Base-by-base conservation (phyloP, 2,797 vertebrate genomes). In the Anguilla megastoma region DNA sequence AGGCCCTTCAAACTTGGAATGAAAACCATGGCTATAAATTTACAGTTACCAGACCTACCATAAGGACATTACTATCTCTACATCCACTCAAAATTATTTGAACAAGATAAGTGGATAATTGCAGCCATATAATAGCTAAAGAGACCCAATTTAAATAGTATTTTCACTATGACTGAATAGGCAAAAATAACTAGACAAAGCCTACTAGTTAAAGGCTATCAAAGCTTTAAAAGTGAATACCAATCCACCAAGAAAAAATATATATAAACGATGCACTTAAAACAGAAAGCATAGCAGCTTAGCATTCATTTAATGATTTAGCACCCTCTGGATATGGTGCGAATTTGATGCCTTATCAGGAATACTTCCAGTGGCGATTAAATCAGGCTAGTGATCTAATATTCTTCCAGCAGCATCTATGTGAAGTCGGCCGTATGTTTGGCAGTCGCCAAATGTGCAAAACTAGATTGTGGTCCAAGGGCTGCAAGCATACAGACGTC, bases 381-480 rank as follows among this genome's bases (percentile, higher is more conserved):
- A 89, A 89, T 21, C 86, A 12, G 79, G 88, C 86, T 88, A 87
- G 76, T 87, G 87, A 90, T 90, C 71, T 83, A 87, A 84, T 71
- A 60, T 74, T 66, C 33, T 82, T 74, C 52, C 33, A 74, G 86
- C n/a, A 8, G 18, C 80, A 21, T 86, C 88, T 74, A 74, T 85
- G 85, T 88, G 74, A 88, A 86, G 89, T 27, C 66, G 87, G 84
- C 83, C 14, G 2, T 86, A 27, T 90, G 91, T 85, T 91, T 87
- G 88, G 79, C 84, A 84, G 89, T 88, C 88, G 89, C 88, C 92
- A 85, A 89, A 87, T 89, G 88, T 86, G 89, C 89, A 91, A 90
- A 91, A 79, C 91, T 91, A 90, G 71, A 85, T 90, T 88, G 88
- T 88, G 87, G 90, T 92, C 91, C 91, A 90, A 91, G 85, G 41